Conservation (phyloP, 2,888 invertebrate genomes). For the Scaptomyza caliginosa region DNA sequence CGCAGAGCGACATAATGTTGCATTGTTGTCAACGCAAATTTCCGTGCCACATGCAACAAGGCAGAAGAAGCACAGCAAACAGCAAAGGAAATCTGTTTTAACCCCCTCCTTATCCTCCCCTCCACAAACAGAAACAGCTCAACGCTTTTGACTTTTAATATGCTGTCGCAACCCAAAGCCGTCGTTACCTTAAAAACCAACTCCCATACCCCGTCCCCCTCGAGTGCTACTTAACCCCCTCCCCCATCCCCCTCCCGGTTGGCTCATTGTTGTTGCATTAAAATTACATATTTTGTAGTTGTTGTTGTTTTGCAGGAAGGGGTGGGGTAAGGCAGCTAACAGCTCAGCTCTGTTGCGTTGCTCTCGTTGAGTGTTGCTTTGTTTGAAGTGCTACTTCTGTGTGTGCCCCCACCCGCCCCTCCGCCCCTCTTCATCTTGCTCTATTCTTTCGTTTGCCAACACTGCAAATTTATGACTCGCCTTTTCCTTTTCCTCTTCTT, state of each 20-base stretch:
- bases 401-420: conserved; percentile 12
- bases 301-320: not conserved
- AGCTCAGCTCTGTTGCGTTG: not conserved
- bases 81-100: conserved; percentile 33
- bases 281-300: conserved; percentile 61
- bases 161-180: conserved; percentile 62
- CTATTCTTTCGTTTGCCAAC: conserved; percentile 24
- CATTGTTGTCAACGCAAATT: conserved; percentile 71
- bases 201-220: not conserved
- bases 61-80: conserved; percentile 25
- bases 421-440: not conserved
- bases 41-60: conserved; percentile 67
- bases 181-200: conserved; percentile 46
- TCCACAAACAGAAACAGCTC: conserved; percentile 34
- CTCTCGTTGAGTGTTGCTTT: conserved; percentile 73
- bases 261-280: conserved; percentile 59
- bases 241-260: not conserved
- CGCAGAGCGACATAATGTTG: conserved; percentile 59
- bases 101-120: not conserved
- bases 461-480: conserved; percentile 65
- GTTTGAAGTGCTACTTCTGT: conserved; percentile 73
- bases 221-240: not conserved
- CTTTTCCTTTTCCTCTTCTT: conserved; percentile 3
- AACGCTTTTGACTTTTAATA: conserved; percentile 75
- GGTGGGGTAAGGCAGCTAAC: not conserved